phyloP scores from a whole-genome alignment of 2,888 invertebrate genomes.

The Marronus borbonicus region DNA sequence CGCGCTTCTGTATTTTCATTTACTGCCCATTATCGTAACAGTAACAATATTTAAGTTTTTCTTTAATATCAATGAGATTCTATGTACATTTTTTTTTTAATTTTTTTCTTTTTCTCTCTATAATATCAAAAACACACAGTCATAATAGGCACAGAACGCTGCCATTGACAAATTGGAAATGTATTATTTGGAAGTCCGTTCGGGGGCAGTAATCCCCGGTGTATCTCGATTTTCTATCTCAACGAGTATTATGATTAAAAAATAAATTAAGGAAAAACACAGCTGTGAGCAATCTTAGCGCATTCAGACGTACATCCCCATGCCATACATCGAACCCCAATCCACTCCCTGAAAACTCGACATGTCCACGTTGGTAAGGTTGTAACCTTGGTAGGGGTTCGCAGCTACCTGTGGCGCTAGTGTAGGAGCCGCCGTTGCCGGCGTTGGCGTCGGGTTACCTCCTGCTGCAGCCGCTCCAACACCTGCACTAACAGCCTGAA shows the following conservation, averaged over 20 bases:
- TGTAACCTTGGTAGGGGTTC: slow-evolving; percentile 84
- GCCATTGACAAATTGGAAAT: slow-evolving; percentile 67
- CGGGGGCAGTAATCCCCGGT: slow-evolving; percentile 29
- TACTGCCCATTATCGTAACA: slow-evolving; percentile 61
- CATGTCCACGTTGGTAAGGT: slow-evolving; percentile 92
- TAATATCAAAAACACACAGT: slow-evolving; percentile 59
- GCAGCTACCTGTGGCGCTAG: slow-evolving; percentile 78
- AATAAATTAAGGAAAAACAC: slow-evolving; percentile 56
- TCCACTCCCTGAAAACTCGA: slow-evolving; percentile 93
- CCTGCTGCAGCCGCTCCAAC: slow-evolving; percentile 72
- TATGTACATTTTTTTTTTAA: slow-evolving; percentile 43
- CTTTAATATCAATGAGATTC: slow-evolving; percentile 60
- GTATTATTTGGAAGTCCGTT: slow-evolving; percentile 63
- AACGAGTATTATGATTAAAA: slow-evolving; percentile 47
- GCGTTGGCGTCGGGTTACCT: slow-evolving; percentile 70
- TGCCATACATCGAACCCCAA: slow-evolving; percentile 93
- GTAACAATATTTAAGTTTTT: slow-evolving; percentile 35
- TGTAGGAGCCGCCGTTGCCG: slow-evolving; percentile 76
- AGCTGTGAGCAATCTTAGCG: slow-evolving; percentile 59
- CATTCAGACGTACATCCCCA: slow-evolving; percentile 91
- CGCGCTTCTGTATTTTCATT: slow-evolving; percentile 49
- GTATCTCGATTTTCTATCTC: slow-evolving; percentile 36
- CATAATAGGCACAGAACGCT: slow-evolving; percentile 66
- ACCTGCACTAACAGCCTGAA: slow-evolving; percentile 71
- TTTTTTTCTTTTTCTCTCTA: slow-evolving; percentile 30